Base-by-base conservation (phyloP, 2,113 vertebrate genomes). In the Oreocharis arfaki region DNA sequence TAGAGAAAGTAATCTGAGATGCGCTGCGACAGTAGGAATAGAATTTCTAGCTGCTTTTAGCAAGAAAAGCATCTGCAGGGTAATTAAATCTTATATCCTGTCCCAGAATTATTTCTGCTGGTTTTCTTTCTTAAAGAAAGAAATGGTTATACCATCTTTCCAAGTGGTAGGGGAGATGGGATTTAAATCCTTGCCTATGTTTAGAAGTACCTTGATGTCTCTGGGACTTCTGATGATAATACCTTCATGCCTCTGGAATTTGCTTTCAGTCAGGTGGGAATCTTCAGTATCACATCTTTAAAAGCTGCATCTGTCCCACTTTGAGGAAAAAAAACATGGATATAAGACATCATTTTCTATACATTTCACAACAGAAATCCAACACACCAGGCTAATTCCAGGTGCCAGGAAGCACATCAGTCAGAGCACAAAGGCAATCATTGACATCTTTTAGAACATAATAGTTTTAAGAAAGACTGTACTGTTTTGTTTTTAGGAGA, bases 361-460 rank as follows among this genome's bases (percentile, higher is more conserved):
- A 35, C 2, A 68, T 63, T 92, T 73, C 32, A 35, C 24, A 44
- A 55, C 28, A 56, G 16, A 75, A 67, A 61, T 75, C 12, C 13
- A 64, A 49, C 5, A 57, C 47, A 73, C 7, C 11, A 26, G 30
- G 10, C 5, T 46, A 61, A 52, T 75, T 93, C 18, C 32, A 76
- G 11, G 2, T 50, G 9, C 8, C 3, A 55, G 32, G 14, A 68
- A 70, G 14, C 6, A 44, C 14, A 59, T 23, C 0, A 2, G 10
- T 50, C 24, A 81, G 55, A 59, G 16, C 12, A 73, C 9, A 49
- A 64, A 82, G 41, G 14, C 11, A 50, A 74, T 11, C 2, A 52
- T 52, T 83, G 56, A n/a, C 5, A 41, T 2, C 2, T n/a, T 63
- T 79, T 39, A 55, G 41, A 86, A 56, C 17, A 56, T 3, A 32